phyloP scores from a whole-genome alignment of 2,113 vertebrate genomes.

The Turdus rufiventris region DNA sequence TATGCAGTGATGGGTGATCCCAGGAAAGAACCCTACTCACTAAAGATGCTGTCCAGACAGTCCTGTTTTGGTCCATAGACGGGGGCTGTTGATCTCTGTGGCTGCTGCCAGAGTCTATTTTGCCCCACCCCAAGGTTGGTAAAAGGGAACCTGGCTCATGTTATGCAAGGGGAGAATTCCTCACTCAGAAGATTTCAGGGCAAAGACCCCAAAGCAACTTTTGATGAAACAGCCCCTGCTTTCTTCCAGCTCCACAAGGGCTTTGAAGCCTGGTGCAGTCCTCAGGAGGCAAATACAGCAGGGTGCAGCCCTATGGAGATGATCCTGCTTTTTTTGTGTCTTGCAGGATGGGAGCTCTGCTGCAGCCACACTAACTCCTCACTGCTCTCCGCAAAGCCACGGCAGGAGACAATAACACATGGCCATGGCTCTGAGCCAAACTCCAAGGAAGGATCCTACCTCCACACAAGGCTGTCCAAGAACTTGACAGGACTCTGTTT shows the following conservation, averaged over 20 bases:
- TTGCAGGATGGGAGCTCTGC: neutral
- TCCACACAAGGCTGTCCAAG: constrained; percentile 54
- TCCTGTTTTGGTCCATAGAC: neutral
- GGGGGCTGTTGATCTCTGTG: neutral
- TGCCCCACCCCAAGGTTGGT: accelerated
- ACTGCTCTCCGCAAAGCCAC: neutral
- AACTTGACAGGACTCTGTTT: constrained; percentile 71
- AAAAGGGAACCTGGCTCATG: neutral
- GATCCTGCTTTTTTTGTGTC: neutral
- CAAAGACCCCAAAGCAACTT: neutral
- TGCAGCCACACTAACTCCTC: neutral
- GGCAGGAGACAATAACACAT: neutral
- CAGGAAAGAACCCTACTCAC: neutral
- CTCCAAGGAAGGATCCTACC: constrained; percentile 46
- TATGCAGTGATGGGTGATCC: neutral
- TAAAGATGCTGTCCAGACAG: neutral
- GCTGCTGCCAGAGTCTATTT: neutral
- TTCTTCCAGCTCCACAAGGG: neutral
- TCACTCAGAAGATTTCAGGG: neutral
- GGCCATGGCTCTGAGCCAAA: neutral
- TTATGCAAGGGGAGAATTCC: neutral
- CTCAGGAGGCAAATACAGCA: neutral
- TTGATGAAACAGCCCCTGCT: neutral
- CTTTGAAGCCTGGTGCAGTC: neutral
- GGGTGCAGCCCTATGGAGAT: neutral